These are phyloP conservation scores for Callaeas wilsoni DNA, from an alignment of 2,113 vertebrate species.

Conservation along the genomic window DNA sequence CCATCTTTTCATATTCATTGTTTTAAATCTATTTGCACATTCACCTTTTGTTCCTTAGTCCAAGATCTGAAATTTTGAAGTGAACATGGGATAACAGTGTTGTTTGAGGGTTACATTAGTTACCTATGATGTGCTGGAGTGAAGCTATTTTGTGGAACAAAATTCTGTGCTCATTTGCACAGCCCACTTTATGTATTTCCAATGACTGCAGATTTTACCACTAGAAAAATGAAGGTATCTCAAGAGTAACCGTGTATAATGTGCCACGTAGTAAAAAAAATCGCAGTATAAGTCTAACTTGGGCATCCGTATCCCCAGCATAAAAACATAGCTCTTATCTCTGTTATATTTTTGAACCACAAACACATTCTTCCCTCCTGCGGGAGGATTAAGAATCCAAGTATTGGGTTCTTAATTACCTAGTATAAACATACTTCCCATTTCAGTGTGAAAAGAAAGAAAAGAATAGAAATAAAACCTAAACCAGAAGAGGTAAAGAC, in stretches of 20 bases:
- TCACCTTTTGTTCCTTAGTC: background rate
- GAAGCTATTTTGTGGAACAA: background rate
- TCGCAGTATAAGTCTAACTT: background rate
- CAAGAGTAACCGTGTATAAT: background rate
- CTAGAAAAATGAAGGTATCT: background rate
- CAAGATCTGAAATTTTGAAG: background rate
- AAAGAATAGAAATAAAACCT: background rate
- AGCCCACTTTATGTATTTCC: background rate
- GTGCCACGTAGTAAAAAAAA: background rate
- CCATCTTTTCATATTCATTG: background rate
- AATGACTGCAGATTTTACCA: background rate
- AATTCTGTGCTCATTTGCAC: background rate
- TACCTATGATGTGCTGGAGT: background rate
- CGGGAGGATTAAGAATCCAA: background rate
- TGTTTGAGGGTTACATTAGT: background rate
- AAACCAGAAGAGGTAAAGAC: background rate
- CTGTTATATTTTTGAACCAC: background rate
- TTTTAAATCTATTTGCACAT: background rate
- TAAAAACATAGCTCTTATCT: background rate
- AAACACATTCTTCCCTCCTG: background rate
- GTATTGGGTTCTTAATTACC: background rate
- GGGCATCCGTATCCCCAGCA: background rate
- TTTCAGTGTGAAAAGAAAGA: background rate
- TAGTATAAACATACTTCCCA: background rate
- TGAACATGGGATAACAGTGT: background rate